Evolutionary conservation across 2,888 invertebrate species (phyloP).

Genomic region (Tillus elongatus): DNA sequence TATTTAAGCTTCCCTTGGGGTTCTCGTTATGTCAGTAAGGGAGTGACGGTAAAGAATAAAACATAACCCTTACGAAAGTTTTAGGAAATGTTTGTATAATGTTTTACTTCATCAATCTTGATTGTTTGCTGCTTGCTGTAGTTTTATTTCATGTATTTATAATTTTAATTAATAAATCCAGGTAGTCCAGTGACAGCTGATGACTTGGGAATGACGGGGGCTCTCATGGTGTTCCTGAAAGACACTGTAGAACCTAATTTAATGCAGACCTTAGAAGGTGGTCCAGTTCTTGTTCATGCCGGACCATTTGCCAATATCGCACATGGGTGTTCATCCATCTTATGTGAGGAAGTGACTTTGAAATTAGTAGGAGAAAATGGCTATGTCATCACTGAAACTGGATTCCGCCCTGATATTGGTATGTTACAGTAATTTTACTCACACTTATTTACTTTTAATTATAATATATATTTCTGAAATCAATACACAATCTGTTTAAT

Average conservation of each 20-base stretch:
- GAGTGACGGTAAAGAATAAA: too few species aligned
- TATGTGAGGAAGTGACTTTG: slow-evolving; percentile 88
- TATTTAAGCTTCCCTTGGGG: too few species aligned
- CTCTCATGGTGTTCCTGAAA: slow-evolving; percentile 81
- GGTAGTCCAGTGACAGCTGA: slow-evolving; percentile 46
- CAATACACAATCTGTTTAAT: too few species aligned
- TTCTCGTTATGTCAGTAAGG: too few species aligned
- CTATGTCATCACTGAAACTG: slow-evolving; percentile 94
- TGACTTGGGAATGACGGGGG: slow-evolving; percentile 78
- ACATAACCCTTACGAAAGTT: too few species aligned
- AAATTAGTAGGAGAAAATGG: slow-evolving; percentile 88
- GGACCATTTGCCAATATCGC: slow-evolving; percentile 99
- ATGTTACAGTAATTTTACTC: slow-evolving; percentile 21
- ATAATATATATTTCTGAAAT: too few species aligned
- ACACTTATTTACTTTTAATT: too few species aligned
- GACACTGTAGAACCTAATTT: slow-evolving; percentile 93
- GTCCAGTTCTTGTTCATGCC: slow-evolving; percentile 92
- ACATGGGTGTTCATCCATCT: slow-evolving; percentile 93
- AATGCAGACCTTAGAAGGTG: slow-evolving; percentile 95
- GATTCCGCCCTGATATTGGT: slow-evolving; percentile 98
- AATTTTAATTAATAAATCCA: too few species aligned
- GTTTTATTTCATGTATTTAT: too few species aligned
- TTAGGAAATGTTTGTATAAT: too few species aligned
- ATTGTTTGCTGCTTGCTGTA: too few species aligned
- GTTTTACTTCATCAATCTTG: too few species aligned